phyloP scores from a whole-genome alignment of 2,888 invertebrate genomes.

The Plebejus anna region DNA sequence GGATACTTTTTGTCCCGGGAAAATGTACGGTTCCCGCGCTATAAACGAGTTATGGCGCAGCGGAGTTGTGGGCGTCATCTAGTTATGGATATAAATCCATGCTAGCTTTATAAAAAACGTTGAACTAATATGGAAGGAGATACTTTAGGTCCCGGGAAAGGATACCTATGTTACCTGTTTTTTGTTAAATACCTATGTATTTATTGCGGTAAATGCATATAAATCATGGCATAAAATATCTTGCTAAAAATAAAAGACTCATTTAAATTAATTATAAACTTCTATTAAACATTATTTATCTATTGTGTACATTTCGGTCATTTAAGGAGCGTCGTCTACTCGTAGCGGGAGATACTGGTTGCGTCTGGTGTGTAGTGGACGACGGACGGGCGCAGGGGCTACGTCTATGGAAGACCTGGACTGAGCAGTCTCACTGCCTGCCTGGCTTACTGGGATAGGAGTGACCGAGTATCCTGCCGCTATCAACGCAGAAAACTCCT shows the following conservation, averaged over 20 bases:
- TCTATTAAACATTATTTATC: slow-evolving; percentile 50
- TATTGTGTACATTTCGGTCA: slow-evolving; percentile 57
- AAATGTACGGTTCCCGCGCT: too few species aligned
- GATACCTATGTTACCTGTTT: too few species aligned
- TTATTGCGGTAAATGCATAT: too few species aligned
- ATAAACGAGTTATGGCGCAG: too few species aligned
- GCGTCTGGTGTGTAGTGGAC: slow-evolving; percentile 49
- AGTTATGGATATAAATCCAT: too few species aligned
- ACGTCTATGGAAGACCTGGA: slow-evolving; percentile 61
- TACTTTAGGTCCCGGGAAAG: too few species aligned
- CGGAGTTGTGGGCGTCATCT: too few species aligned
- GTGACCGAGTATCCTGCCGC: slow-evolving; percentile 75
- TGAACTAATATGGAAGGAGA: too few species aligned
- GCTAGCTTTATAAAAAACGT: too few species aligned
- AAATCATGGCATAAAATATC: too few species aligned
- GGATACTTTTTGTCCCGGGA: too few species aligned
- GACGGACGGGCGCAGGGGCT: slow-evolving; percentile 45
- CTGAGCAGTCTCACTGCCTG: slow-evolving; percentile 56
- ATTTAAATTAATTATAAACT: slow-evolving; percentile 27
- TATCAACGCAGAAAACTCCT: slow-evolving; percentile 71
- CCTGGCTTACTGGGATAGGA: slow-evolving; percentile 66
- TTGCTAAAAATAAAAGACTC: background rate
- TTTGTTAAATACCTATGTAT: too few species aligned
- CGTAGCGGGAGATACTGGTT: slow-evolving; percentile 69
- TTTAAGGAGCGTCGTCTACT: slow-evolving; percentile 71